Percentiles rank a stretch among this genome's conserved stretches.
Conservation (phyloP, 2,888 invertebrate species). For the Luperina testacea region DNA sequence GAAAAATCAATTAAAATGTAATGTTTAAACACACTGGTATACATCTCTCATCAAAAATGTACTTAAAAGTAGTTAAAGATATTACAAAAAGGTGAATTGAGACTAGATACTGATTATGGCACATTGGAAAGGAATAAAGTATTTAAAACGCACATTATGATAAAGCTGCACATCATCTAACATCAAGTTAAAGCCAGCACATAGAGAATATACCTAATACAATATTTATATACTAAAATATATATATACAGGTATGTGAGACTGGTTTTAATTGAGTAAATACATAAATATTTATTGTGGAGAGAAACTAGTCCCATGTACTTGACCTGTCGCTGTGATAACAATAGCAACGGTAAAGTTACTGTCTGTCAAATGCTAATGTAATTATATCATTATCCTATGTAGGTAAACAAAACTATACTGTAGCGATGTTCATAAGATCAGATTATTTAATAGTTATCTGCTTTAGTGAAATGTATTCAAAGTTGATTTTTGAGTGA, state of each 20-base stretch:
- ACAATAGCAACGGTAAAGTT: slow-evolving; percentile 54
- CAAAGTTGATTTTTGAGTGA: background rate
- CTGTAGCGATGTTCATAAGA: too few species aligned
- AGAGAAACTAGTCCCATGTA: slow-evolving; percentile 51
- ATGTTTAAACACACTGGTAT: slow-evolving; percentile 55
- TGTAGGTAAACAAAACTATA: background rate
- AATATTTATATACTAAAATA: slow-evolving; percentile 47
- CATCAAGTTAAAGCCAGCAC: slow-evolving; percentile 63
- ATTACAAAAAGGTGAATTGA: slow-evolving; percentile 40
- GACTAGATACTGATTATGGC: slow-evolving; percentile 58
- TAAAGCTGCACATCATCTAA: slow-evolving; percentile 63
- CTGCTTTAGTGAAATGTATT: background rate
- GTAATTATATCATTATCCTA: slow-evolving; percentile 20
- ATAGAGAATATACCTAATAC: slow-evolving; percentile 58
- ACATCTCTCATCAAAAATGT: slow-evolving; percentile 41
- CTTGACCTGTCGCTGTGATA: slow-evolving; percentile 51
- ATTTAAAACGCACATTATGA: slow-evolving; percentile 56
- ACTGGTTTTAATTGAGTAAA: slow-evolving; percentile 45
- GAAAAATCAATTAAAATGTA: slow-evolving; percentile 56
- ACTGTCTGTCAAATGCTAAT: slow-evolving; percentile 63
- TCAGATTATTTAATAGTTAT: background rate
- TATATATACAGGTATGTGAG: slow-evolving; percentile 51
- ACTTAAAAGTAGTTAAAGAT: slow-evolving; percentile 41
- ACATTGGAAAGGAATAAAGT: slow-evolving; percentile 56
- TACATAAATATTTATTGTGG: slow-evolving; percentile 31